Evolutionary conservation across 2,797 vertebrate species (phyloP), one percentile per base, ranked within the genome.

Genomic region (Neosilurus hyrtlii): DNA sequence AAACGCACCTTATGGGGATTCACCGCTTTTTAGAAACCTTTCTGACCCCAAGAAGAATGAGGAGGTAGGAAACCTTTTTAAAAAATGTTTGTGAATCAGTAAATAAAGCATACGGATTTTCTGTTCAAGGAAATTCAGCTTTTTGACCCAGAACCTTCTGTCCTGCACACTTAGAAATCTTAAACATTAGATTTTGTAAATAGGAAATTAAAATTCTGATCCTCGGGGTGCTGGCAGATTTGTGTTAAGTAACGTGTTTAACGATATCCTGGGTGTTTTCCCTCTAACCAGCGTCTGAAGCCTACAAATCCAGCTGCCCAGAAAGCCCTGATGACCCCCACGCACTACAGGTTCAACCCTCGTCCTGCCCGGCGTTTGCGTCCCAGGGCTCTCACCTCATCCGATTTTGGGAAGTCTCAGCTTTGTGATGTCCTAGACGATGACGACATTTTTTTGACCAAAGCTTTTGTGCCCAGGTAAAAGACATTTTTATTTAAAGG

Each of bases 31-130:
- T 92, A 95, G 96, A 66, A 99, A 99, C 89, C 96, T 99, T 88
- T 96, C 96, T 0, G 97, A 99, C 88, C 96, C 96, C 0, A 99
- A 99, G 92, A 99, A 99, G 92, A 99, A 98, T 16, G 98, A 99
- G 83, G 98, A 99, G 96, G 98, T 99, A 81, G 92, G 87, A n/a
- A n/a, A 56, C n/a, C 16, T 30, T 30, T 30, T 1, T 30, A 30
- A 1, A 30, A 30, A 30, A 30, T 30, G 43, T 43, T 43, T 43
- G 43, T 43, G 43, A 43, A 43, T 43, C 43, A 4, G 43, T 43
- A 4, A 43, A 4, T 43, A 43, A 43, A 43, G 43, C 43, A 5
- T 4, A 43, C 1, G 3, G 43, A 43, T 43, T 43, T 30, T 4
- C 43, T 4, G 43, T 43, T 43, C 4, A 43, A 5, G 43, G 43